A percentile compares a stretch with the other conserved stretches of the same genome.
Conservation (phyloP, 2,888 invertebrate genomes). For the Clistopyga incitator region DNA sequence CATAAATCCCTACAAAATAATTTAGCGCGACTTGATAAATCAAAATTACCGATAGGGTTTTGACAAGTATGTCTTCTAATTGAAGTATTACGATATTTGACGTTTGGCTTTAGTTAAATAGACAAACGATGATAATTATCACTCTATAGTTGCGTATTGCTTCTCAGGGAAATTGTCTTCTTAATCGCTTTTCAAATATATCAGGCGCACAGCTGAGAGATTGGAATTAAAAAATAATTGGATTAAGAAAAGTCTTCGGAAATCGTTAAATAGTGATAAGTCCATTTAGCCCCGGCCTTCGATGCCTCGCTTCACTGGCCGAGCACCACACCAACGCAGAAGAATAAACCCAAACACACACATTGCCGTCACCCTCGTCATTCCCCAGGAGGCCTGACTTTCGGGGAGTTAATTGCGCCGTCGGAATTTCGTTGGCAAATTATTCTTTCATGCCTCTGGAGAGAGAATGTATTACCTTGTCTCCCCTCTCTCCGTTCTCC, state of each 20-base stretch:
- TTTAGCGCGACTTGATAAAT: no score
- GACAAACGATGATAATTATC: not conserved
- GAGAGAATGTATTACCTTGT: conserved; percentile 67
- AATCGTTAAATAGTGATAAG: not conserved
- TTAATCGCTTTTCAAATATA: not conserved
- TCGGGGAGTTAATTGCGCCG: conserved; percentile 78
- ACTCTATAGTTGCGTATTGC: not conserved
- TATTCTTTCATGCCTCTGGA: conserved; percentile 73
- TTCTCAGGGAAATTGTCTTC: not conserved
- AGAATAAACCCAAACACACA: conserved; percentile 38
- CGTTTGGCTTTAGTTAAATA: not conserved
- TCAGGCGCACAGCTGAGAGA: not conserved
- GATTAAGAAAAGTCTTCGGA: not conserved
- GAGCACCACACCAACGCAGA: conserved; percentile 28
- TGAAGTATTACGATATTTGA: no score
- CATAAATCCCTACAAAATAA: no score
- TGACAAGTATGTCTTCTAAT: no score
- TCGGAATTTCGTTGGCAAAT: conserved; percentile 78
- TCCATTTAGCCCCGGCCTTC: conserved; percentile 3
- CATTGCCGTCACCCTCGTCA: conserved; percentile 59
- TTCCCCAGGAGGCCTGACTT: conserved; percentile 67
- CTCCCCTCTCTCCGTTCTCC: conserved; percentile 51
- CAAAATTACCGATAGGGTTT: no score
- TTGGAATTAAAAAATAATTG: not conserved
- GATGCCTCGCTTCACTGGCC: not conserved